A percentile compares a stretch with the other conserved stretches of the same genome.
Conservation (phyloP, 1,140 invertebrate genomes). For the Atta colombica region DNA sequence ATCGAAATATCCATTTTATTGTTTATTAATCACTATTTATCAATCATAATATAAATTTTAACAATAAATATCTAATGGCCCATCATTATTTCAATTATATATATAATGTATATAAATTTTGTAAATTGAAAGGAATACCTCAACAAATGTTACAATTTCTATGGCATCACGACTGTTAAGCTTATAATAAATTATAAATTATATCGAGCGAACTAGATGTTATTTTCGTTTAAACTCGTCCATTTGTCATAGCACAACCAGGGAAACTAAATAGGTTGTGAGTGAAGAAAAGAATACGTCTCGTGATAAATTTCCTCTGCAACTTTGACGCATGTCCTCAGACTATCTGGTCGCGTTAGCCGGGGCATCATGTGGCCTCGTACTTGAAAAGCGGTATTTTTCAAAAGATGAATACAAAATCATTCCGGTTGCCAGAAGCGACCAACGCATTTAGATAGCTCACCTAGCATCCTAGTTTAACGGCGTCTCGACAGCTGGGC, state of each 20-base stretch:
- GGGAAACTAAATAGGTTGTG: neutral
- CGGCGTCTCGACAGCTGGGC: slow-evolving; percentile 2
- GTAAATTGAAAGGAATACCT: slow-evolving; percentile 9
- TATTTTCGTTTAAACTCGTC: neutral
- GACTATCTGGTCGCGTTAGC: slow-evolving; percentile 68
- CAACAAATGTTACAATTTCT: neutral
- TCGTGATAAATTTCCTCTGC: slow-evolving; percentile 72
- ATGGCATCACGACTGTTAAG: neutral
- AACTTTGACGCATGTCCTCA: slow-evolving; percentile 78
- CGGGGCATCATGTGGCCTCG: slow-evolving; percentile 15
- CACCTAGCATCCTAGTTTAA: slow-evolving; percentile 17
- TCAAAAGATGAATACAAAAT: slow-evolving; percentile 74
- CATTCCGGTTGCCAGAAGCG: slow-evolving; percentile 64
- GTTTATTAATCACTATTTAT: too few relatives aligned
- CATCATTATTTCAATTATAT: neutral
- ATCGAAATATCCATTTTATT: too few relatives aligned
- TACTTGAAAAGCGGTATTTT: slow-evolving; percentile 76
- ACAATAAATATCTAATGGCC: too few relatives aligned
- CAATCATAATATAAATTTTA: too few relatives aligned
- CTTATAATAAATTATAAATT: slow-evolving; percentile 10
- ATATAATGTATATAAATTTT: slow-evolving; percentile 1
- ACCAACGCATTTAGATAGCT: slow-evolving; percentile 47
- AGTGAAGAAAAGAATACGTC: slow-evolving; percentile 18
- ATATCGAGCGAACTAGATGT: neutral
- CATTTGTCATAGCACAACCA: neutral